These are phyloP conservation scores for Eonycteris spelaea DNA, from an alignment of 2,113 vertebrate species.

Conservation along the genomic window DNA sequence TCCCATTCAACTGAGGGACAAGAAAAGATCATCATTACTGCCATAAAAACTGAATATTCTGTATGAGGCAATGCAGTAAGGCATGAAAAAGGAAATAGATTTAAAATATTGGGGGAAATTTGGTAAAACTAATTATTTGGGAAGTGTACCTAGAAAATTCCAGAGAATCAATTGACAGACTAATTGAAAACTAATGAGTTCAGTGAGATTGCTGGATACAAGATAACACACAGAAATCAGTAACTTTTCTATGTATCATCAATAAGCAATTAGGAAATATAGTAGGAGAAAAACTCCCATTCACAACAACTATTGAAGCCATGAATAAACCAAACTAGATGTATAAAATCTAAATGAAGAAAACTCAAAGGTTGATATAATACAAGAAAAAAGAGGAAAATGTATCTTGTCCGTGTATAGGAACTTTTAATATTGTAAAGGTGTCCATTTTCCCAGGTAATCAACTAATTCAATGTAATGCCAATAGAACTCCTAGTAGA, in stretches of 20 bases:
- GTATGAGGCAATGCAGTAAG: neutral
- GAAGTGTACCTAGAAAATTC: neutral
- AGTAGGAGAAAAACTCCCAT: neutral
- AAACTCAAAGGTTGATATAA: neutral
- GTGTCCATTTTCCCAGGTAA: neutral
- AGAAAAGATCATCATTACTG: neutral
- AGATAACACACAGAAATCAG: neutral
- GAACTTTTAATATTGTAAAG: neutral
- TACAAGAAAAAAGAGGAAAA: neutral
- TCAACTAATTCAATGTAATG: neutral
- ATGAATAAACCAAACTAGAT: neutral
- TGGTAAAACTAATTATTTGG: neutral
- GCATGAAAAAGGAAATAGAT: neutral
- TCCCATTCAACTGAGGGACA: neutral
- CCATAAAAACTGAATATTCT: neutral
- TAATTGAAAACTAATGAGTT: neutral
- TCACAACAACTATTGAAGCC: neutral
- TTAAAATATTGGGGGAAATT: neutral
- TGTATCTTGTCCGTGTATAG: neutral
- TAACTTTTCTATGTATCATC: neutral
- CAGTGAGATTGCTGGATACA: neutral
- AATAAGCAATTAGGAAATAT: neutral
- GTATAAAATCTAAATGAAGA: neutral
- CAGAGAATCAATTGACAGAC: neutral
- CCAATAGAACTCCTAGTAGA: neutral